Conservation (phyloP, 2,113 vertebrate species). For the Podarcis cretensis region DNA sequence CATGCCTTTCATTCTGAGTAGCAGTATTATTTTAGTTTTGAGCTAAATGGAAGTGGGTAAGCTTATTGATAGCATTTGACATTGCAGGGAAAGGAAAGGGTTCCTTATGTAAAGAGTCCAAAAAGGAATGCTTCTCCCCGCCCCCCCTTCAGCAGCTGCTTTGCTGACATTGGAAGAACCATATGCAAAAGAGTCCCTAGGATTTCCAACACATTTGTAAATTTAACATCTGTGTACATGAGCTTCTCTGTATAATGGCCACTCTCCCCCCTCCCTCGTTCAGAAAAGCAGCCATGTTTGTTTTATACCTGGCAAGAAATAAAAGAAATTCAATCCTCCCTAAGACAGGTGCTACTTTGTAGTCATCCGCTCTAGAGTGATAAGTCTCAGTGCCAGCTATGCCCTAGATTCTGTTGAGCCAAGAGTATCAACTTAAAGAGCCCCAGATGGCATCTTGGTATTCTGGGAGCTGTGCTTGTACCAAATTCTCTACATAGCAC, state of each 20-base stretch:
- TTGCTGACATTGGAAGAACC: neutral
- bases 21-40: conserved; percentile 58
- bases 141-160: neutral
- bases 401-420: conserved; percentile 55
- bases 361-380: conserved; percentile 42
- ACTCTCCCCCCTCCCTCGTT: conserved; percentile 19
- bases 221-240: conserved; percentile 27
- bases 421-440: conserved; percentile 55
- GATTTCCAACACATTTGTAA: neutral
- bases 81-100: conserved; percentile 62
- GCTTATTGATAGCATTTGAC: conserved; percentile 60
- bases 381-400: conserved; percentile 36
- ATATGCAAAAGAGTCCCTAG: neutral
- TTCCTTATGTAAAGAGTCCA: conserved; percentile 47
- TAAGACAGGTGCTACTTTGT: conserved; percentile 46
- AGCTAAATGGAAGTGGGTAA: conserved; percentile 41
- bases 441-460: conserved; percentile 32
- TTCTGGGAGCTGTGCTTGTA: conserved; percentile 53
- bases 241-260: conserved; percentile 45
- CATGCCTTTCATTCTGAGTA: conserved; percentile 55
- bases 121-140: conserved; percentile 36
- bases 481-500: conserved; percentile 17
- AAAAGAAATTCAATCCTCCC: conserved; percentile 44
- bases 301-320: conserved; percentile 41
- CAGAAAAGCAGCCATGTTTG: conserved; percentile 48